These are phyloP conservation scores for Micoletzkya japonica DNA, from an alignment of 2,888 invertebrate species.

Conservation along the genomic window DNA sequence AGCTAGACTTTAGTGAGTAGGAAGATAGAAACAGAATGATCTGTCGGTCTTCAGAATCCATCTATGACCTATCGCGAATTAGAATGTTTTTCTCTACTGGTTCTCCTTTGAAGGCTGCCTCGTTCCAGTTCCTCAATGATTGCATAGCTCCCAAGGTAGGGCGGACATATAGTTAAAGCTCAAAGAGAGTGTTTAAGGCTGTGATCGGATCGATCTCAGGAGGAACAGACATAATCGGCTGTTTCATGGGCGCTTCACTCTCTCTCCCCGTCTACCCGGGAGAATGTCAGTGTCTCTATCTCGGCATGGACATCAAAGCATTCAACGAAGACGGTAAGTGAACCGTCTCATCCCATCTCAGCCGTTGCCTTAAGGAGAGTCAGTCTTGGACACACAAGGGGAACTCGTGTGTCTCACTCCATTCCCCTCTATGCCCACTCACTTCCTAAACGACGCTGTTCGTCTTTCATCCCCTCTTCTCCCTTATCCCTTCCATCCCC, in stretches of 20 bases:
- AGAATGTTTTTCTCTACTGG: conserved; percentile 67
- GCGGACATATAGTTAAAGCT: neutral
- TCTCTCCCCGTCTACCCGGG: conserved; percentile 69
- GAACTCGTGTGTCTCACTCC: conserved; percentile 70
- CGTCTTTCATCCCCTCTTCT: neutral
- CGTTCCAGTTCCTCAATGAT: conserved; percentile 70
- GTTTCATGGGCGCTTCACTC: conserved; percentile 70
- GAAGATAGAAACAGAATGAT: neutral
- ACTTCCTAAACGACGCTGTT: conserved; percentile 68
- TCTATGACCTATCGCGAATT: conserved; percentile 67
- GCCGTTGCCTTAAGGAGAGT: conserved; percentile 66
- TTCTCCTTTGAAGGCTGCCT: conserved; percentile 68
- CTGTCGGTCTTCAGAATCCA: conserved; percentile 64
- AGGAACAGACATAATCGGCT: conserved; percentile 71
- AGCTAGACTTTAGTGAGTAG: conserved; percentile 52
- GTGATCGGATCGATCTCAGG: conserved; percentile 64
- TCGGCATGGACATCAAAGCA: conserved; percentile 69
- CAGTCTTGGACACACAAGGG: conserved; percentile 67
- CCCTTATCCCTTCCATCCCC: neutral
- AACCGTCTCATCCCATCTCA: neutral
- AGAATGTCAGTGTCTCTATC: conserved; percentile 69
- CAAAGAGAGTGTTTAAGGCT: conserved; percentile 35
- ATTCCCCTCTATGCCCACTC: conserved; percentile 71
- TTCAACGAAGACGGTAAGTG: conserved; percentile 67
- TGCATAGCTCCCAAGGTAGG: conserved; percentile 64